Percentiles rank a stretch among this genome's conserved stretches.
These are phyloP conservation scores for Zaprionus vittiger DNA, from an alignment of 1,140 invertebrate species.

Conservation along the genomic window DNA sequence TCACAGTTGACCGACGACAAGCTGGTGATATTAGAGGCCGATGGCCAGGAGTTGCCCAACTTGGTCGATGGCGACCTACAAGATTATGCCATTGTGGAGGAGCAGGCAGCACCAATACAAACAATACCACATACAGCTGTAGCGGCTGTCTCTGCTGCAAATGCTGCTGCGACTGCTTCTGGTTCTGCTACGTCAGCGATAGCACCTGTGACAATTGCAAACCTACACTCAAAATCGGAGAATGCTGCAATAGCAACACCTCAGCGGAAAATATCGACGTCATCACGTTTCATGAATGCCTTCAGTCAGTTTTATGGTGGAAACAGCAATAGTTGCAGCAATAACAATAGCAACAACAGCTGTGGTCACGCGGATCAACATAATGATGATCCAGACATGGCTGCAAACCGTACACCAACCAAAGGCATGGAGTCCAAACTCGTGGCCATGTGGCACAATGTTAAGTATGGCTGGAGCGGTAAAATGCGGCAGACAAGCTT, in stretches of 20 bases:
- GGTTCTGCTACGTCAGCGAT: constrained; percentile 40
- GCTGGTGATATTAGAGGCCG: constrained; percentile 64
- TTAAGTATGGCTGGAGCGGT: constrained; percentile 94
- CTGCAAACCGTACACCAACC: constrained; percentile 74
- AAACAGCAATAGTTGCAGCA: constrained; percentile 30
- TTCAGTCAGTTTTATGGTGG: constrained; percentile 78
- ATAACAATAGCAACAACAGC: constrained; percentile 22
- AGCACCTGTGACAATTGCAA: constrained; percentile 43
- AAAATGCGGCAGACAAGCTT: constrained; percentile 92
- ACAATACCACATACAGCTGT: constrained; percentile 55
- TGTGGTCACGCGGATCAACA: constrained; percentile 62
- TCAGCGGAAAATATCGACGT: constrained; percentile 80
- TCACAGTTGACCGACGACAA: constrained; percentile 82
- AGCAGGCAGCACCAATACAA: constrained; percentile 77
- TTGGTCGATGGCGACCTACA: constrained; percentile 34
- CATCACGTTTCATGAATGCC: constrained; percentile 83
- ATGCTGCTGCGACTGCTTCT: constrained; percentile 27
- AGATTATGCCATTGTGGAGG: constrained; percentile 74
- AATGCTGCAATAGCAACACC: constrained; percentile 67
- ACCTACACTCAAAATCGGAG: constrained; percentile 60
- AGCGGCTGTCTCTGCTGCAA: constrained; percentile 23
- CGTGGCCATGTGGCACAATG: constrained; percentile 94
- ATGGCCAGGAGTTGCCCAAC: constrained; percentile 28
- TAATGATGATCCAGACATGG: constrained; percentile 56
- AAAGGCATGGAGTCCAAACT: constrained; percentile 92